Evolutionary conservation across 1,140 invertebrate species (phyloP).

Genomic region (Microvelia longipes): DNA sequence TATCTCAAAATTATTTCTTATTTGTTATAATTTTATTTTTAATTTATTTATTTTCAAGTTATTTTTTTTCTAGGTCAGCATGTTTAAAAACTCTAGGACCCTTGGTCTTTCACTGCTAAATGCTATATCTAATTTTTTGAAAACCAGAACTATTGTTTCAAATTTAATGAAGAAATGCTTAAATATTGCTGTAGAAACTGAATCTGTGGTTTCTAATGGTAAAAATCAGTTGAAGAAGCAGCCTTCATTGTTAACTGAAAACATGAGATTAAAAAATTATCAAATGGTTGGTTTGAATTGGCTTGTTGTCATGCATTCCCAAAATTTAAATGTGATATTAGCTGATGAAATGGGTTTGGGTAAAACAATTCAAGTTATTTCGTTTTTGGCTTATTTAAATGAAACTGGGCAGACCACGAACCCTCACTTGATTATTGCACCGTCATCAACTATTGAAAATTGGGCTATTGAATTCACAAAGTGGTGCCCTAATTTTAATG

Average conservation of each 20-base stretch:
- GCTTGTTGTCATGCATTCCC: slow-evolving; percentile 74
- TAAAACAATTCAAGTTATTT: slow-evolving; percentile 79
- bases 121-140: slow-evolving; percentile 35
- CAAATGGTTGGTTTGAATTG: slow-evolving; percentile 90
- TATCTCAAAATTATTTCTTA: neutral
- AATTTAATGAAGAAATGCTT: slow-evolving; percentile 60
- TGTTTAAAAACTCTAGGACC: slow-evolving; percentile 50
- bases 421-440: slow-evolving; percentile 80
- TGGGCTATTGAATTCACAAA: slow-evolving; percentile 69
- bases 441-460: slow-evolving; percentile 81
- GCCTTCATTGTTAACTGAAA: slow-evolving; percentile 40
- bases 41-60: neutral
- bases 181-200: slow-evolving; percentile 48
- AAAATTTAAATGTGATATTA: slow-evolving; percentile 84
- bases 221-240: slow-evolving; percentile 46
- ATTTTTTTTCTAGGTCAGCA: slow-evolving; percentile 39
- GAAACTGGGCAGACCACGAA: slow-evolving; percentile 39
- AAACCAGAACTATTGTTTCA: slow-evolving; percentile 49
- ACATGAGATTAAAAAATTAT: slow-evolving; percentile 63
- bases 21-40: too few relatives aligned
- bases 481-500: slow-evolving; percentile 69
- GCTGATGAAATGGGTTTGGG: slow-evolving; percentile 84
- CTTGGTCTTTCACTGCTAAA: neutral
- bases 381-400: slow-evolving; percentile 76
- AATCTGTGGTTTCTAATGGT: slow-evolving; percentile 52